Base-by-base conservation (phyloP, 2,888 invertebrate genomes). In the Chalcosyrphus nemorum region DNA sequence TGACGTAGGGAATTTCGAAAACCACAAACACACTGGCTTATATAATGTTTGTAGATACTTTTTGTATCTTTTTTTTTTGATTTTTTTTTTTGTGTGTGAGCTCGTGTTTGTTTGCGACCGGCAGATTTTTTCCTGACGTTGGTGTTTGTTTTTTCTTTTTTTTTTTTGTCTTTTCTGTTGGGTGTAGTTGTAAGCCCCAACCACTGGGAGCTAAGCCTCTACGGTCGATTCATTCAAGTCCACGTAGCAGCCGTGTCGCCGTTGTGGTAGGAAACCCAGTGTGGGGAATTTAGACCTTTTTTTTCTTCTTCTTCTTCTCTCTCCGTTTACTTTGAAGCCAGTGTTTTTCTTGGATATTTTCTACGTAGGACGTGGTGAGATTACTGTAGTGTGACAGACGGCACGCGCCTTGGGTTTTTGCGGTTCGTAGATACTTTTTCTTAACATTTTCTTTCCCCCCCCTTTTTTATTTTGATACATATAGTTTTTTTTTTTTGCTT, bases 1-100 rank as follows among this genome's bases (percentile, higher is more conserved):
- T 84, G 84, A 75, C 84, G 84, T 70, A 74, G 61, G 68, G 27
- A 84, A 57, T 27, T 84, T 74, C 84, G 84, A 84, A 84, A 63
- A 56, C 41, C 17, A 59, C 41, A 21, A 47, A 43, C 27, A 41
- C 29, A 15, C 4, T 3, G 5, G 50, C 24, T 57, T 71, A 43
- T 63, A 15, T 52, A 32, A 17, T 52, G 50, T 38, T 47, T 63
- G 27, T 41, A 54, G 57, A 41, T 54, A 45, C 7, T 47, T 59
- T n/a, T 70, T 47, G 27, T 43, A 50, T 52, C 19, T 52, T 47
- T 68, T 66, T 0, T 15, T 4, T 29, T 7, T 5, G 6, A 9
- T 32, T n/a, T 9, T 5, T 7, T 7, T 50, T 38, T 17, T 38
- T 63, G 15, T 15, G 32, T 43, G 76, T 29, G 0, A 45, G 59